A percentile compares a stretch with the other conserved stretches of the same genome.
These are phyloP conservation scores for Cacoxenus indagator DNA, from an alignment of 2,888 invertebrate genomes.

Conservation along the genomic window DNA sequence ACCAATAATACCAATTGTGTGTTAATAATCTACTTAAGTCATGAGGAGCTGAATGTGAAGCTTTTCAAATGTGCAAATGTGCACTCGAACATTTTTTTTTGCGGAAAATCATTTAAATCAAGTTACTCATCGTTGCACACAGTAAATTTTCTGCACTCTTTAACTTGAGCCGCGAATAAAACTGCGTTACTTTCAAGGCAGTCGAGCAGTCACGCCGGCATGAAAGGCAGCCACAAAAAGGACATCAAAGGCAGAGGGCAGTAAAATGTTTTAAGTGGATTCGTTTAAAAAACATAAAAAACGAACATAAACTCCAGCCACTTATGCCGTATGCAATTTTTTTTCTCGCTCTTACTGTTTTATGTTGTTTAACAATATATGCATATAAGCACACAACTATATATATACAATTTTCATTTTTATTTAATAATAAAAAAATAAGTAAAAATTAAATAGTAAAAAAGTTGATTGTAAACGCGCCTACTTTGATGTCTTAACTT, in stretches of 20 bases:
- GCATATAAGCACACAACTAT: too few relatives aligned
- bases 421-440: not conserved
- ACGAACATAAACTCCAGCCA: constrained; percentile 40
- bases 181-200: not conserved
- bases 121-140: not conserved
- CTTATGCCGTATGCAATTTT: constrained; percentile 32
- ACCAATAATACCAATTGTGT: too few relatives aligned
- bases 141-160: not conserved
- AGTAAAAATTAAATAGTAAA: not conserved
- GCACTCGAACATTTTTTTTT: too few relatives aligned
- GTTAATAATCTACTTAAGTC: too few relatives aligned
- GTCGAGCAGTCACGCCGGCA: too few relatives aligned
- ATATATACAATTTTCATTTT: not conserved
- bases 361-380: constrained; percentile 9
- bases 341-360: not conserved
- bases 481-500: not conserved
- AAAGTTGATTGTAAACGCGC: not conserved
- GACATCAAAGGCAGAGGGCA: constrained; percentile 12
- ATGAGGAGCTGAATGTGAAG: too few relatives aligned
- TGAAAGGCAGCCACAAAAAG: too few relatives aligned
- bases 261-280: constrained; percentile 49
- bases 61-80: too few relatives aligned
- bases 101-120: not conserved
- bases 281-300: constrained; percentile 48
- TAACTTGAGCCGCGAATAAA: not conserved